Percentiles rank a stretch among this genome's conserved stretches.
phyloP scores from a whole-genome alignment of 2,797 vertebrate species.

The Periparus ater region DNA sequence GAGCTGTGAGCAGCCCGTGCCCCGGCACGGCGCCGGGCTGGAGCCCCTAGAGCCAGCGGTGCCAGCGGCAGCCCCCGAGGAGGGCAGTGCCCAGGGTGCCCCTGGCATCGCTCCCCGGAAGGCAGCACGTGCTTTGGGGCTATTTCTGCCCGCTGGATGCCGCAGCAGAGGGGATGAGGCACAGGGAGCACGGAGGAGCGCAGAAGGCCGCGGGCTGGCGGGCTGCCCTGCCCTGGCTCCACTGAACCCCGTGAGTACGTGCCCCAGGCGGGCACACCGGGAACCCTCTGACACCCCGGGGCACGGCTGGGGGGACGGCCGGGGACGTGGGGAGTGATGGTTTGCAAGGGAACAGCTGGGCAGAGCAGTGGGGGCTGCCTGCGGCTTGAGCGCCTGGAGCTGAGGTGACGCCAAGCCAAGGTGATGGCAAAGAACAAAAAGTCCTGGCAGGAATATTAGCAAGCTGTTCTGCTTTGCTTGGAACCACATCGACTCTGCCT shows the following conservation, averaged over 20 bases:
- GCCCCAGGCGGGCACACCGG: fast-evolving
- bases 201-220: neutral
- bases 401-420: neutral
- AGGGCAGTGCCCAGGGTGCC: neutral
- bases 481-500: fast-evolving
- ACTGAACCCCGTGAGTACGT: neutral
- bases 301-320: fast-evolving
- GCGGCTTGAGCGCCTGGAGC: neutral
- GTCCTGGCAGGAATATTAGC: neutral
- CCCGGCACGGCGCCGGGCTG: fast-evolving
- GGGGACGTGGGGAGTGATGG: neutral
- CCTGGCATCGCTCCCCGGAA: neutral
- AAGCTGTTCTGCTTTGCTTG: neutral
- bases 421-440: neutral
- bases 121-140: neutral
- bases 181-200: neutral
- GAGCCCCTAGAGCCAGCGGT: neutral
- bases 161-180: neutral
- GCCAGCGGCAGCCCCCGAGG: neutral
- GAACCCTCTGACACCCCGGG: neutral
- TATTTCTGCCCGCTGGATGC: neutral
- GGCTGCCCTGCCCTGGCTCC: constrained; percentile 6
- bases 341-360: neutral
- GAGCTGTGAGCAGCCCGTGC: neutral
- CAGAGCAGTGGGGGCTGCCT: neutral